Evolutionary conservation across 64 coral and sea anemone genomes (phyloP).

Genomic region (Trachythela sp.): DNA sequence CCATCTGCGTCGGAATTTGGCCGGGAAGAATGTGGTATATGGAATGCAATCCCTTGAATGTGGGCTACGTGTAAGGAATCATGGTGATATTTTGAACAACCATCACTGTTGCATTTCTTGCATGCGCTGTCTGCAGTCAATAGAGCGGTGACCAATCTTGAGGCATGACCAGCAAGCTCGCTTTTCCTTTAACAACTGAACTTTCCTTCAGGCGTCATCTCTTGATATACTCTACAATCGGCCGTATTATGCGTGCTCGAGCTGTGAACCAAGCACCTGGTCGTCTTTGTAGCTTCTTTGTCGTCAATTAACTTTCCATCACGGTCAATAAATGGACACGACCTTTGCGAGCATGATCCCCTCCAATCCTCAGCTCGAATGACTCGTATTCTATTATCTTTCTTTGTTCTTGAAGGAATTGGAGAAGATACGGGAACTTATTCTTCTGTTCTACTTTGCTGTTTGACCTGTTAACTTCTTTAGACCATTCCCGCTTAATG

Average conservation of each 20-base stretch:
- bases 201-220: not conserved
- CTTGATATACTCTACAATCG: not conserved
- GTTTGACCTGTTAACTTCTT: not conserved
- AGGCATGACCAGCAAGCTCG: conserved; percentile 6
- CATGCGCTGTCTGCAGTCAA: not conserved
- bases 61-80: too few species aligned
- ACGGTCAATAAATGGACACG: not conserved
- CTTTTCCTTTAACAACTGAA: not conserved
- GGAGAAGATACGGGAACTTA: not conserved
- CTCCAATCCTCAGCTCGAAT: not conserved
- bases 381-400: not conserved
- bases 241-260: too few species aligned
- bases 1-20: not conserved
- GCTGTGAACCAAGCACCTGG: too few species aligned
- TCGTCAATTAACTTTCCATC: not conserved
- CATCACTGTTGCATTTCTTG: not conserved
- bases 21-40: not conserved
- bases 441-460: not conserved
- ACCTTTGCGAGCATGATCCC: not conserved
- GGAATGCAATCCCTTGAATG: too few species aligned
- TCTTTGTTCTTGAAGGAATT: too few species aligned
- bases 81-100: not conserved
- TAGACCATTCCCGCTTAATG: too few species aligned
- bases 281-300: too few species aligned
- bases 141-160: not conserved